phyloP scores from a whole-genome alignment of 2,888 invertebrate genomes.

The Diachrysia chrysitis region DNA sequence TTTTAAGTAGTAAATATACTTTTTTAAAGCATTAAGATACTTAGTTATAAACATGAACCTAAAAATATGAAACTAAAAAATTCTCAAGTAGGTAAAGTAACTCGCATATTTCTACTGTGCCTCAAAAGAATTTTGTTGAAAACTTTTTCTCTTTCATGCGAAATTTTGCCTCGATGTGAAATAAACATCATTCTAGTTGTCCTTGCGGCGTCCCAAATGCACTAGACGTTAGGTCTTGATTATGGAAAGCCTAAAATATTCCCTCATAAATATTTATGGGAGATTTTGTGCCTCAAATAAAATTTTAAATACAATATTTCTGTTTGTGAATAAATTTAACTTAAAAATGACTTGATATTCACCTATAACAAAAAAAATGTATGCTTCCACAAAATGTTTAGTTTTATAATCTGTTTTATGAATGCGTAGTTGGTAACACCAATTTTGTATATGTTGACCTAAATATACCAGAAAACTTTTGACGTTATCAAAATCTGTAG shows the following conservation, averaged over 20 bases:
- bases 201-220: constrained; percentile 26
- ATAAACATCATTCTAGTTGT: constrained; percentile 19
- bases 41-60: background rate
- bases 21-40: background rate
- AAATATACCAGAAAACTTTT: background rate
- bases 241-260: constrained; percentile 14
- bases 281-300: background rate
- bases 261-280: background rate
- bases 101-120: background rate
- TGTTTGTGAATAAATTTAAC: too few species aligned
- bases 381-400: background rate
- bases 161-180: constrained; percentile 12
- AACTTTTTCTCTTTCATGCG: constrained; percentile 28
- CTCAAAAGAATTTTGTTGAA: constrained; percentile 40
- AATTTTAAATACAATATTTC: background rate
- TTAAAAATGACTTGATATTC: too few species aligned
- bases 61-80: constrained; percentile 7
- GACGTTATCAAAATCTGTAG: background rate
- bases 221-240: constrained; percentile 26
- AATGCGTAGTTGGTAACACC: background rate
- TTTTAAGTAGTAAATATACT: too few species aligned
- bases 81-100: constrained; percentile 19
- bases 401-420: background rate
- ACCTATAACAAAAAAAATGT: too few species aligned
- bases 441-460: background rate